Evolutionary conservation across 2,797 vertebrate species (phyloP).

Genomic region (Vultur gryphus): DNA sequence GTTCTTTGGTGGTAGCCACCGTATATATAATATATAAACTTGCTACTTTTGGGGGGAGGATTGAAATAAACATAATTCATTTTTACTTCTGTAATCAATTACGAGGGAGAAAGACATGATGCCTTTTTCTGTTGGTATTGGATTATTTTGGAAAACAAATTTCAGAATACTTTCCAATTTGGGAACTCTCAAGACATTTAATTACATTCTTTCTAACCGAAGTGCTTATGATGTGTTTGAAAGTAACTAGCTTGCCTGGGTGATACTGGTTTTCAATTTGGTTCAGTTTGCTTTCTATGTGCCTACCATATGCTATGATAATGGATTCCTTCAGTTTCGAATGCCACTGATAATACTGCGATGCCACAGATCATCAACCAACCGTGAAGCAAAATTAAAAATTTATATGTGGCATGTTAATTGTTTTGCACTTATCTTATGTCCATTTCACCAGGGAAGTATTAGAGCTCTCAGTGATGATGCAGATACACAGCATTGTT

Average conservation of each 20-base stretch:
- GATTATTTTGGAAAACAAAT: not conserved
- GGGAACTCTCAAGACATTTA: not conserved
- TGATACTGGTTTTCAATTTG: not conserved
- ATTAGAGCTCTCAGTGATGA: not conserved
- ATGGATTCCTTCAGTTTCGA: conserved; percentile 42
- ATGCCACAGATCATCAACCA: conserved; percentile 20
- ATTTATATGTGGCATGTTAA: conserved; percentile 55
- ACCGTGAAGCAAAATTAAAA: conserved; percentile 51
- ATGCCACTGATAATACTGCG: conserved; percentile 7
- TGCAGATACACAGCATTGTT: not conserved
- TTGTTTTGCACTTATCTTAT: not conserved
- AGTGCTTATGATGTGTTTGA: not conserved
- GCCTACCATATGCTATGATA: conserved; percentile 38
- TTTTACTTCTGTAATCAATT: not conserved
- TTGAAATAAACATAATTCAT: not conserved
- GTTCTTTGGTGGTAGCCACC: not conserved
- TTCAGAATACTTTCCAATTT: not conserved
- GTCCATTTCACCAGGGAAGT: not conserved
- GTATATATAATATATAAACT: not conserved
- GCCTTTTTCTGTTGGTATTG: not conserved
- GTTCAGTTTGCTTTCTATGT: not conserved
- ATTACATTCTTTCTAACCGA: not conserved
- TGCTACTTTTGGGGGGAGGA: not conserved
- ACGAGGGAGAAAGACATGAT: not conserved
- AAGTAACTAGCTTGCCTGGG: not conserved